Percentiles rank a stretch among this genome's conserved stretches.
Evolutionary conservation across 2,113 vertebrate genomes (phyloP).

Genomic region (Castor canadensis): DNA sequence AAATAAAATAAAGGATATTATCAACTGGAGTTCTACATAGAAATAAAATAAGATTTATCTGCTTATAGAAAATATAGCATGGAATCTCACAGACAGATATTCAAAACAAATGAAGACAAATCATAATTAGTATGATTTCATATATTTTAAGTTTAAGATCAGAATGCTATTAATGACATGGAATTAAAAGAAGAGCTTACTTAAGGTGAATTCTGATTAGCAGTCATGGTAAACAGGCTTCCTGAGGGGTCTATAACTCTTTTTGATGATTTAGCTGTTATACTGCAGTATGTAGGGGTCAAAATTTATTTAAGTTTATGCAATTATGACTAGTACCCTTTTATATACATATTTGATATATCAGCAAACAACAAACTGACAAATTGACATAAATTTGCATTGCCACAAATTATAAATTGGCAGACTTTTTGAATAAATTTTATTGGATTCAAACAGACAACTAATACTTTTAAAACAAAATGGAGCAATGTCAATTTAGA

Average conservation of each 20-base stretch:
- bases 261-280: neutral
- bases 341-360: neutral
- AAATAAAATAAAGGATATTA: neutral
- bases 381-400: neutral
- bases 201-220: neutral
- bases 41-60: neutral
- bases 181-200: neutral
- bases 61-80: neutral
- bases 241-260: rapidly evolving
- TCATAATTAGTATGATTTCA: neutral
- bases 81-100: neutral
- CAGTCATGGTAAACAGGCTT: neutral
- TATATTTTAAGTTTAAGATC: neutral
- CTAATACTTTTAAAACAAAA: neutral
- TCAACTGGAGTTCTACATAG: neutral
- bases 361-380: neutral
- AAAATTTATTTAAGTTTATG: neutral
- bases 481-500: neutral
- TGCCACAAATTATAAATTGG: neutral
- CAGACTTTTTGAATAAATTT: neutral
- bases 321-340: neutral
- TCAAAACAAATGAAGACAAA: neutral
- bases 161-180: neutral
- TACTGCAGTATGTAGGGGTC: neutral
- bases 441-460: neutral